phyloP scores from a whole-genome alignment of 1,140 invertebrate species.

The Agrypnia vestita region DNA sequence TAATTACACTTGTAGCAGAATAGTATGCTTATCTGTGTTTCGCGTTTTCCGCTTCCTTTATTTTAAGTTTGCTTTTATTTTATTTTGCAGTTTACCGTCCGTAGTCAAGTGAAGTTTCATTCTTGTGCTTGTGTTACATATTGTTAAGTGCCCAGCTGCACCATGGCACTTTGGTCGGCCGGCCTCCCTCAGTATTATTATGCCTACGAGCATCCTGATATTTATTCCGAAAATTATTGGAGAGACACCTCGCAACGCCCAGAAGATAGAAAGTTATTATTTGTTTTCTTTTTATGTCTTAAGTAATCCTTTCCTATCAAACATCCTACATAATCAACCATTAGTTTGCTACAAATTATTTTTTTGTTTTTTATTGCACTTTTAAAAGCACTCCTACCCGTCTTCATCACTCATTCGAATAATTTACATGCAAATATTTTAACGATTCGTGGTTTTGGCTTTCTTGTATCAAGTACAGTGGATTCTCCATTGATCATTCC shows the following conservation, averaged over 20 bases:
- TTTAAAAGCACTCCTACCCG: no score
- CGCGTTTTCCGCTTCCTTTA: slow-evolving; percentile 48
- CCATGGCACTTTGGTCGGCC: slow-evolving; percentile 30
- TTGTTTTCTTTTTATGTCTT: neutral
- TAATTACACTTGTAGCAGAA: neutral
- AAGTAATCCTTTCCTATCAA: no score
- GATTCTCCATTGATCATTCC: no score
- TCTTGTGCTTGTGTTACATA: neutral
- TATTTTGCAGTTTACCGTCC: slow-evolving; percentile 35
- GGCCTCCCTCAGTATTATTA: slow-evolving; percentile 5
- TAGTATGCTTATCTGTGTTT: slow-evolving; percentile 49
- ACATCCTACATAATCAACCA: no score
- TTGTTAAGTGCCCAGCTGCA: neutral
- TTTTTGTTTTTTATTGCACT: no score
- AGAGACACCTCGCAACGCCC: neutral
- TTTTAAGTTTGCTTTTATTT: slow-evolving; percentile 45
- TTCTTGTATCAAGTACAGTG: no score
- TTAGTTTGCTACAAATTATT: no score
- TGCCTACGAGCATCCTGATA: slow-evolving; percentile 16
- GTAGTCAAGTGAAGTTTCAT: slow-evolving; percentile 31
- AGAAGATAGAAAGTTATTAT: slow-evolving; percentile 47
- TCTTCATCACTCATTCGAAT: no score
- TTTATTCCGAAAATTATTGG: slow-evolving; percentile 22
- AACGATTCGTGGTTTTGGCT: no score
- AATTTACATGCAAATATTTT: no score